Evolutionary conservation across 2,888 invertebrate genomes (phyloP).

Genomic region (Microctonus hyperodae): DNA sequence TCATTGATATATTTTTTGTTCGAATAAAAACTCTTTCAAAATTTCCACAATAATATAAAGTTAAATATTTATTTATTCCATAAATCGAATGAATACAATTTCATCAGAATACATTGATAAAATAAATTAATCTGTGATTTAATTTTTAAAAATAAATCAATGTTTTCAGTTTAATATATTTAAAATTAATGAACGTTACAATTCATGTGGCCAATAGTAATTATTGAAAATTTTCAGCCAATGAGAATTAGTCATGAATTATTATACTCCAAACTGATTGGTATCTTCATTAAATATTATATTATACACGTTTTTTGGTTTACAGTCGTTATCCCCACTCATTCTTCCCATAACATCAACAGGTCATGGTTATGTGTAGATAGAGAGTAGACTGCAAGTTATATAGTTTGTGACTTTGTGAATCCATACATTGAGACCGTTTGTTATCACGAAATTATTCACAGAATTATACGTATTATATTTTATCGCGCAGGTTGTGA

Average conservation of each 20-base stretch:
- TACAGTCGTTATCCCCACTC: not conserved
- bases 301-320: not conserved
- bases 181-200: constrained; percentile 12
- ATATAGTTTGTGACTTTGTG: no score
- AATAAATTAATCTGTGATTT: no score
- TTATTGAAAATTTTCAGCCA: not conserved
- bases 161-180: not conserved
- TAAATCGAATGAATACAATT: no score
- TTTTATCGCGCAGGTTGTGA: not conserved
- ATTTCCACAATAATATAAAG: no score
- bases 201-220: not conserved
- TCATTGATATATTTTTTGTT: no score
- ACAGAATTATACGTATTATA: not conserved
- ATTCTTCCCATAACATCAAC: no score
- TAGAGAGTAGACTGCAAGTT: no score
- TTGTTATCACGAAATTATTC: not conserved
- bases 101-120: no score
- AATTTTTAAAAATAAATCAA: no score
- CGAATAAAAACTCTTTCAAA: no score
- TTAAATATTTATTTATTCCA: no score
- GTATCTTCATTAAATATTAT: not conserved
- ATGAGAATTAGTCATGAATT: not conserved
- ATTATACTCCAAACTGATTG: not conserved
- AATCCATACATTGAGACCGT: not conserved
- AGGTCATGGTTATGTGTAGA: no score